Base-by-base conservation (phyloP, 2,888 invertebrate species). In the Cryptocephalus moraei region DNA sequence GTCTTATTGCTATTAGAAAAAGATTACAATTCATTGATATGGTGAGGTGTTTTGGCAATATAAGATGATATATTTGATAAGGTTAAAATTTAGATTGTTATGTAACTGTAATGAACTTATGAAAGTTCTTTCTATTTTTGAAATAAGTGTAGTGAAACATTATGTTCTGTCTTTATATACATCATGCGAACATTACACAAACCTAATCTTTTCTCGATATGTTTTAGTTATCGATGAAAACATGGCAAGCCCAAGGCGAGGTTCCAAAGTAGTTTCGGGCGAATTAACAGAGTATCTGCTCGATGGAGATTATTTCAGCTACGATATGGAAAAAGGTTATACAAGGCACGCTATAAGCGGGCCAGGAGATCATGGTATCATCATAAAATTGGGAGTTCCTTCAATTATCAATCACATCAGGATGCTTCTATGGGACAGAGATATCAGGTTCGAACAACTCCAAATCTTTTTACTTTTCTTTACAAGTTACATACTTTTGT, bases 321-420 rank as follows among this genome's bases (percentile, higher is more conserved):
- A 92, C 69, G 92, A 93, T 71, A 88, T 91, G 84, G 96, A 97
- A 70, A 81, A 88, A 54, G 96, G 87, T 49, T 87, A 84, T 64
- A 81, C 82, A 0, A 61, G 70, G 48, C 72, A 72, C 51, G 67
- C 68, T 0, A 72, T 72, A 43, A 68, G 65, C 45, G 67, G 67
- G 10, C 63, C 67, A 2, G 80, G 76, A 36, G 82, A 83, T 69
- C 81, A 84, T 67, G 88, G 91, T 50, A 93, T 96, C 65, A 79
- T 89, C 8, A 84, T 96, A 41, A 86, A 89, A 61, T 77, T 96
- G 46, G 82, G 82, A 55, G 80, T 84, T 44, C 82, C 84, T 57
- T 91, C 85, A 67, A 94, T 97, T 63, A 80, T 99, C 61, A 99
- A 99, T 76, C 89, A 93, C 64, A 80, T 99, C 49, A 81, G 84